Evolutionary conservation across 2,888 invertebrate species (phyloP).

Genomic region (Eristalis pertinax): DNA sequence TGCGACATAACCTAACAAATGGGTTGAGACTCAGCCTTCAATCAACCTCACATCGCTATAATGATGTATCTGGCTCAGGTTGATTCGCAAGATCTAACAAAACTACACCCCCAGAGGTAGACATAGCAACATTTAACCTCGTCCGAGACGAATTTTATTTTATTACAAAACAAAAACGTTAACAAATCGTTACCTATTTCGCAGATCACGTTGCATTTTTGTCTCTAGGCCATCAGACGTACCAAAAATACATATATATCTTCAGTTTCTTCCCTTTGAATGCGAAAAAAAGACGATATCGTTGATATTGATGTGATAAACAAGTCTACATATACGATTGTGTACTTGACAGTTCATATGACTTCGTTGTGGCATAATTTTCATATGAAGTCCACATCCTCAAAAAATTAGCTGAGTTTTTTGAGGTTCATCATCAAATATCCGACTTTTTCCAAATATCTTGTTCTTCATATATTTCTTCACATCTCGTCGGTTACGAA

Average conservation of each 20-base stretch:
- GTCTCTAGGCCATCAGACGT: background rate
- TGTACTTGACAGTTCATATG: too few species aligned
- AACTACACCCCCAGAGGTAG: background rate
- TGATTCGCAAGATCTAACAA: too few species aligned
- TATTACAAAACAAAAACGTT: background rate
- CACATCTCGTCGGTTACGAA: too few species aligned
- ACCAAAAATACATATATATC: background rate
- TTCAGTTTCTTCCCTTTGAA: background rate
- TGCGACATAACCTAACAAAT: background rate
- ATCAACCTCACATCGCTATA: background rate
- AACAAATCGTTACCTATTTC: background rate
- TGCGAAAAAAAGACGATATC: background rate
- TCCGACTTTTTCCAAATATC: too few species aligned
- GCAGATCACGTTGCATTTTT: background rate
- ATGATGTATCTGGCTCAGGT: background rate
- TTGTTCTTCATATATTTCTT: too few species aligned
- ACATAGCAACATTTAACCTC: background rate
- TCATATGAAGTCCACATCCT: too few species aligned
- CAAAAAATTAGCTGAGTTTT: too few species aligned
- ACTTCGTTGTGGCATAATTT: too few species aligned
- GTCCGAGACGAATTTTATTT: background rate
- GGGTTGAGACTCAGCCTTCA: background rate
- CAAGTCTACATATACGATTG: too few species aligned
- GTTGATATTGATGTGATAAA: background rate
- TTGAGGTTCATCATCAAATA: too few species aligned